These are phyloP conservation scores for Hippocampus mohnikei DNA, from an alignment of 2,113 vertebrate species.

Conservation along the genomic window DNA sequence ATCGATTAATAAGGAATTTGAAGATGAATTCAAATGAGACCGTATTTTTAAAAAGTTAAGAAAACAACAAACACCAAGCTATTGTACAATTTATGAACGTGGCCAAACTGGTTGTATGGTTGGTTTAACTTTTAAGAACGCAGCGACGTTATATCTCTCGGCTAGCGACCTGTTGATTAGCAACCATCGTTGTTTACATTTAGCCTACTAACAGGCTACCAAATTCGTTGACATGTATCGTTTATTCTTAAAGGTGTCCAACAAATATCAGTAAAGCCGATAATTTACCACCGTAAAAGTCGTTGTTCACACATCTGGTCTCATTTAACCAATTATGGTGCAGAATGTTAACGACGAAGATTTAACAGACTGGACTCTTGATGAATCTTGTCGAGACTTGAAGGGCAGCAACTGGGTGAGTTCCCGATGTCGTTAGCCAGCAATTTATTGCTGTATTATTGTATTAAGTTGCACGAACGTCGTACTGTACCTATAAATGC, in stretches of 20 bases:
- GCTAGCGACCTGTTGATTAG: conserved; percentile 37
- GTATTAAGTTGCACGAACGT: background rate
- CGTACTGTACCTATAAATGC: background rate
- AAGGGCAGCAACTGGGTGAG: conserved; percentile 71
- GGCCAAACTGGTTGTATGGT: background rate
- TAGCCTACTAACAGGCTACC: conserved; percentile 7
- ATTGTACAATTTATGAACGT: background rate
- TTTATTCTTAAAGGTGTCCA: background rate
- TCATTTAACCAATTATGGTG: background rate
- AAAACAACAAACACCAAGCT: background rate
- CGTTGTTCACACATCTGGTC: conserved; percentile 1
- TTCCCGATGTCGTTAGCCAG: background rate
- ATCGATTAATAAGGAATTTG: too few species aligned
- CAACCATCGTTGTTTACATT: conserved; percentile 53
- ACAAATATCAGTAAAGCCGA: background rate
- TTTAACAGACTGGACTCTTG: conserved; percentile 49
- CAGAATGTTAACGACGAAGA: conserved; percentile 39
- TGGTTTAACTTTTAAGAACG: background rate
- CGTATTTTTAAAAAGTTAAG: background rate
- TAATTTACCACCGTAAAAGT: background rate
- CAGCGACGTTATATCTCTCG: background rate
- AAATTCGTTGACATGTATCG: background rate
- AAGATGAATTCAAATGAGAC: background rate
- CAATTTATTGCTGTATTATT: too few species aligned
- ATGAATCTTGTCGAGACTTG: conserved; percentile 64